Percentiles rank a stretch among this genome's conserved stretches.
Conservation (phyloP, 2,797 vertebrate genomes). For the Cryptoblepharus egeriae region DNA sequence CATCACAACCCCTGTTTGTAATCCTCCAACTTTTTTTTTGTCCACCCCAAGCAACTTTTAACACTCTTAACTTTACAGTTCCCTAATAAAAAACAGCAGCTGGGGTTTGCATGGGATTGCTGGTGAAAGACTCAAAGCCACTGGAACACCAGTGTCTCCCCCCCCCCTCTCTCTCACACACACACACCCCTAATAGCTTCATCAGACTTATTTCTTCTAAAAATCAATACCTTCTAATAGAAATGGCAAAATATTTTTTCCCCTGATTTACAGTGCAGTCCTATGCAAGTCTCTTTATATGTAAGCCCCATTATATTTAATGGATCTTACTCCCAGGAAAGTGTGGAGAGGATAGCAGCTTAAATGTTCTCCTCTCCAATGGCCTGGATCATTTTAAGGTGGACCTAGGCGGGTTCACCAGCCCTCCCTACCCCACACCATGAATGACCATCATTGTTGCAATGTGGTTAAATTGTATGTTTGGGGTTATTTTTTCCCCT, state of each 20-base stretch:
- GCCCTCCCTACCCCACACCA: background rate
- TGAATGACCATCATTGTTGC: slow-evolving; percentile 1
- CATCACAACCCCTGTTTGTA: background rate
- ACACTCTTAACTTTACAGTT: slow-evolving; percentile 20
- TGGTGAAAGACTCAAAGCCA: background rate
- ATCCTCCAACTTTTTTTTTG: background rate
- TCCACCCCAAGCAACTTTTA: slow-evolving; percentile 16
- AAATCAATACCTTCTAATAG: background rate
- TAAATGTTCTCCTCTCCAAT: too few relatives aligned
- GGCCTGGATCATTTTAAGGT: too few relatives aligned
- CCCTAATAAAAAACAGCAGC: slow-evolving; percentile 16
- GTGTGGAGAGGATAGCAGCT: too few relatives aligned
- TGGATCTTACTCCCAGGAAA: too few relatives aligned
- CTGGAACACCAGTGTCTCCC: background rate
- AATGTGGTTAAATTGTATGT: background rate
- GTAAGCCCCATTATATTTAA: too few relatives aligned
- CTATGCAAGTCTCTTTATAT: too few relatives aligned
- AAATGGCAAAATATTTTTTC: background rate
- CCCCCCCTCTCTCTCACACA: background rate
- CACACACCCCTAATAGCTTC: background rate
- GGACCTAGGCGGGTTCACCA: too few relatives aligned
- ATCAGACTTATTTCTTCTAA: background rate
- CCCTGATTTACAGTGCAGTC: too few relatives aligned
- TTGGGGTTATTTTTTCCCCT: too few relatives aligned
- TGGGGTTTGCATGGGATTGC: background rate